These are phyloP conservation scores for Bicyclus anynana DNA, from an alignment of 1,140 invertebrate species.

Conservation along the genomic window DNA sequence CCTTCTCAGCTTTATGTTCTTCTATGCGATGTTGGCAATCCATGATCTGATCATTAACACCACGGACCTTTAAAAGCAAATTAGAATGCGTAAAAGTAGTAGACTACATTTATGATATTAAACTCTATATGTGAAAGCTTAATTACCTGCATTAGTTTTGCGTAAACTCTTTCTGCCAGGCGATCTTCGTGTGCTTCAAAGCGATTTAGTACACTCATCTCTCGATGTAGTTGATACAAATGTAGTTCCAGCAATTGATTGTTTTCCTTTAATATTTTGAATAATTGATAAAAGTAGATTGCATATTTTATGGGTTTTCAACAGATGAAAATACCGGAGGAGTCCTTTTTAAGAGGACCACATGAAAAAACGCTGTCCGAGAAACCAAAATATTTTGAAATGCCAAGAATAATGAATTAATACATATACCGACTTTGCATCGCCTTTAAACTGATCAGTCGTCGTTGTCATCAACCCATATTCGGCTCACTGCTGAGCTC, in stretches of 20 bases:
- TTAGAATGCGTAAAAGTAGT: neutral
- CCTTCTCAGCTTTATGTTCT: slow-evolving; percentile 76
- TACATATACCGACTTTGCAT: too few relatives aligned
- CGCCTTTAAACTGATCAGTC: too few relatives aligned
- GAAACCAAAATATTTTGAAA: too few relatives aligned
- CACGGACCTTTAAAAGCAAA: slow-evolving; percentile 42
- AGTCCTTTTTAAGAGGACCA: too few relatives aligned
- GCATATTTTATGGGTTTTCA: too few relatives aligned
- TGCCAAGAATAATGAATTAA: too few relatives aligned
- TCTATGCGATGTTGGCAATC: slow-evolving; percentile 79
- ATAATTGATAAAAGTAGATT: too few relatives aligned
- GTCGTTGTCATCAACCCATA: too few relatives aligned
- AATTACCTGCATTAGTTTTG: slow-evolving; percentile 78
- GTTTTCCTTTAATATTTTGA: slow-evolving; percentile 50
- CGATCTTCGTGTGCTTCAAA: slow-evolving; percentile 85
- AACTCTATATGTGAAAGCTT: neutral
- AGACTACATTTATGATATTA: neutral
- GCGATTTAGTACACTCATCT: slow-evolving; percentile 86
- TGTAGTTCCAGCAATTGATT: slow-evolving; percentile 81
- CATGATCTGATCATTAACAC: slow-evolving; percentile 69
- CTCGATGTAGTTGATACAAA: slow-evolving; percentile 87
- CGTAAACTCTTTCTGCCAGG: slow-evolving; percentile 79
- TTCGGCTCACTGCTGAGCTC: too few relatives aligned
- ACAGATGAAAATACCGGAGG: too few relatives aligned
- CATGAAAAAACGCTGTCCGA: too few relatives aligned